Evolutionary conservation across 2,797 vertebrate genomes (phyloP).

Genomic region (Sarcoramphus papa): DNA sequence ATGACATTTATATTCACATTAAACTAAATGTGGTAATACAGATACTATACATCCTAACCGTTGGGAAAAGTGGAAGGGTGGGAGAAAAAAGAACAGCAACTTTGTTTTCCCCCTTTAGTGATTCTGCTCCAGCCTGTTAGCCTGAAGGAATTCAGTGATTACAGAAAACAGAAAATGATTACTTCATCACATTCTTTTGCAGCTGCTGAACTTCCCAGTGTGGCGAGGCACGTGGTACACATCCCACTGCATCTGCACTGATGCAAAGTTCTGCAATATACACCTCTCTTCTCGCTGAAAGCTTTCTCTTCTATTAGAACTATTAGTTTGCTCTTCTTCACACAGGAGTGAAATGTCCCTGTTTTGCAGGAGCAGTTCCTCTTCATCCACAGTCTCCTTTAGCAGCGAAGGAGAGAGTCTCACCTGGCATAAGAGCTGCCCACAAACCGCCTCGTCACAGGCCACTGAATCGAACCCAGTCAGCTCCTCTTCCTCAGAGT

Average conservation of each 20-base stretch:
- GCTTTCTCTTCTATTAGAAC: background rate
- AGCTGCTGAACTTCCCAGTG: constrained; percentile 13
- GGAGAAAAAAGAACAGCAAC: background rate
- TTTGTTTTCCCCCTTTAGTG: background rate
- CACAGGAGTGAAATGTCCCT: constrained; percentile 8
- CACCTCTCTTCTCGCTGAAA: background rate
- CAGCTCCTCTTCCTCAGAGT: constrained; percentile 94
- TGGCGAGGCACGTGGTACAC: background rate
- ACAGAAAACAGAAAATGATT: constrained; percentile 35
- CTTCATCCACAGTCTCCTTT: constrained; percentile 90
- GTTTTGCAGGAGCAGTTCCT: constrained; percentile 79
- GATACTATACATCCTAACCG: background rate
- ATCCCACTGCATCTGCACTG: background rate
- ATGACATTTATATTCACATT: background rate
- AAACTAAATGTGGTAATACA: background rate
- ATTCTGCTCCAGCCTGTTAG: background rate
- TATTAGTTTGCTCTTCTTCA: background rate
- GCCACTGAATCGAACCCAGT: constrained; percentile 95
- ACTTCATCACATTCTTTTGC: constrained; percentile 53
- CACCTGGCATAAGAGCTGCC: constrained; percentile 78
- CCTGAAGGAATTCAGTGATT: background rate
- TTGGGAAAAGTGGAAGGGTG: background rate
- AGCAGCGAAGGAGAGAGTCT: constrained; percentile 86
- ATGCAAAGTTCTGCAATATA: background rate
- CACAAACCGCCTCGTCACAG: constrained; percentile 94